Conservation (phyloP, 2,113 vertebrate genomes). For the Pseudonaja textilis region DNA sequence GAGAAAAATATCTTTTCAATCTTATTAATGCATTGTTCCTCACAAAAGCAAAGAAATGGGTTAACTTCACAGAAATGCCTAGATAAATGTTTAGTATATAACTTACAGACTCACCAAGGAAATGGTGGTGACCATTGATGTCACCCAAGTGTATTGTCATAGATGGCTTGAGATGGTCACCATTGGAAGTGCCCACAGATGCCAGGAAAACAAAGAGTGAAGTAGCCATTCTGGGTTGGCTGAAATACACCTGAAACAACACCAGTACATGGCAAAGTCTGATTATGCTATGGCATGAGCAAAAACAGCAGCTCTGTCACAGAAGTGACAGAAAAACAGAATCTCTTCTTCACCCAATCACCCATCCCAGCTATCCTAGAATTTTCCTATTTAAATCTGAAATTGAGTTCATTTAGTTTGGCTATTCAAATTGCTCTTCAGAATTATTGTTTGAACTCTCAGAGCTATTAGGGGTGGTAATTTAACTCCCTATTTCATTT, state of each 20-base stretch:
- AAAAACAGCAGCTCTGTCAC: neutral
- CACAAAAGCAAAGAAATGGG: neutral
- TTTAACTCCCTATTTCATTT: neutral
- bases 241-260: conserved; percentile 81
- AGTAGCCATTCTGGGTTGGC: conserved; percentile 76
- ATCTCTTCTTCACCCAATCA: neutral
- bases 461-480: neutral
- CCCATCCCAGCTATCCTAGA: neutral
- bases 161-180: conserved; percentile 68
- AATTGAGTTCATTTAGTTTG: neutral
- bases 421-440: neutral
- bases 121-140: conserved; percentile 75
- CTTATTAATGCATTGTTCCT: neutral
- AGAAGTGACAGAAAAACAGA: neutral
- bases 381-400: neutral
- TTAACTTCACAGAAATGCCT: neutral
- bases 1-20: neutral
- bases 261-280: conserved; percentile 7
- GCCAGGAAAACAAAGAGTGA: conserved; percentile 87
- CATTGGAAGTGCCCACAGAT: conserved; percentile 74
- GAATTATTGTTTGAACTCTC: neutral
- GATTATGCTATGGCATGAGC: conserved; percentile 2
- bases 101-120: conserved; percentile 76
- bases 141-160: conserved; percentile 79
- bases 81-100: neutral